Evolutionary conservation across 2,113 vertebrate species (phyloP), one percentile per base, ranked within the genome.

Genomic region (Microtus richardsoni): DNA sequence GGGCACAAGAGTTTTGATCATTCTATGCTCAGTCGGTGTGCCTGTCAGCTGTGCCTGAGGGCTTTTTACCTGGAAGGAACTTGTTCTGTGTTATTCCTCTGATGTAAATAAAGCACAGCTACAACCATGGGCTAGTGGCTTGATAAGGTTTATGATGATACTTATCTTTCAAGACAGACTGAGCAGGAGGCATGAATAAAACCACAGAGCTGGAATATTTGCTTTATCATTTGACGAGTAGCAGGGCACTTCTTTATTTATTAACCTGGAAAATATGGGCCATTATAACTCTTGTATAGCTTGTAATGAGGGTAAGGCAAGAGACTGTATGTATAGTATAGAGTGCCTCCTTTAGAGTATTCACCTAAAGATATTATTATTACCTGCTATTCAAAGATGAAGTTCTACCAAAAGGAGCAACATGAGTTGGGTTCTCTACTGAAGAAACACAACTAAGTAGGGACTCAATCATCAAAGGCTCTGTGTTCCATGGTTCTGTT

Each of bases 241-340:
- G 16, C 6, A 21, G 77, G 68, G n/a, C 21, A 4, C 58, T 88
- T 88, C 28, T 36, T 74, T 49, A 11, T 85, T 91, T 94, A 39
- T 86, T 75, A 84, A 58, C 26, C 62, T 93, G 52, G 85, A 77
- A 93, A 95, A 77, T 22, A 85, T 28, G n/a, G 47, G 94, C 24
- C n/a, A 41, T 71, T 28, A 16, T 64, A 47, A 30, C 24, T 39
- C 30, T 19, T 39, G 75, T 30, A 22, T 39, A 66, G 17, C 16
- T 41, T 88, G 16, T 47, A 49, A 26, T 64, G 70, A 95, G 79
- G 33, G 22, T 54, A 19, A 89, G 66, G 33, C 11, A 36, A 17
- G n/a, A 80, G 66, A 79, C 9, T 21, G 8, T 64, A 16, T 70
- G 6, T 60, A 47, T 41, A 33, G 8, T 68, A 41, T 41, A 36